Conservation (phyloP, 2,797 vertebrate species). For the Chanos chanos region DNA sequence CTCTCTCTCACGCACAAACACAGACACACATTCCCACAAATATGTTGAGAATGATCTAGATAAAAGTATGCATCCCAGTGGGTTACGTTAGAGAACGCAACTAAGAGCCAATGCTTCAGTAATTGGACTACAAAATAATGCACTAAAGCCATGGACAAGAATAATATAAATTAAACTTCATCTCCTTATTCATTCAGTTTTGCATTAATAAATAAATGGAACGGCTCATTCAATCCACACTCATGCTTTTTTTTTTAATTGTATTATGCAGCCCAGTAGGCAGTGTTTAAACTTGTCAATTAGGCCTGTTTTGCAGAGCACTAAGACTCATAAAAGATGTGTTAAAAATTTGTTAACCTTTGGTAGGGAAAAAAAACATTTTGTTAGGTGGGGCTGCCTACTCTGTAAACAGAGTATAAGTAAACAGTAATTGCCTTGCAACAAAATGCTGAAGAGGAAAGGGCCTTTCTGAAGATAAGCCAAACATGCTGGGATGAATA, state of each 20-base stretch:
- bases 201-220: slow-evolving; percentile 37
- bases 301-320: slow-evolving; percentile 36
- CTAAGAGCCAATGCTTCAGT: slow-evolving; percentile 32
- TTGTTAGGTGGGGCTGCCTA: slow-evolving; percentile 18
- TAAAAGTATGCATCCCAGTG: slow-evolving; percentile 35
- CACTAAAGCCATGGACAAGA: slow-evolving; percentile 31
- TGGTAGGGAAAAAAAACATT: slow-evolving; percentile 33
- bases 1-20: background rate
- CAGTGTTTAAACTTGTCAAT: slow-evolving; percentile 60
- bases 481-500: slow-evolving; percentile 52
- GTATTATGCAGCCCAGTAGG: slow-evolving; percentile 55
- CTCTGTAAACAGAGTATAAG: slow-evolving; percentile 48
- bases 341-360: slow-evolving; percentile 45
- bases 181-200: slow-evolving; percentile 36
- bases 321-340: slow-evolving; percentile 40
- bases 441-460: slow-evolving; percentile 43
- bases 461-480: slow-evolving; percentile 48
- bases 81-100: too few relatives aligned
- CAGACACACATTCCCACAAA: slow-evolving; percentile 18
- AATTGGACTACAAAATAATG: slow-evolving; percentile 47
- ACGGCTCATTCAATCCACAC: slow-evolving; percentile 27
- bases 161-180: slow-evolving; percentile 22
- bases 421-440: slow-evolving; percentile 49
- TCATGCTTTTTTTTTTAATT: slow-evolving; percentile 48
- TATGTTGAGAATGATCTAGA: slow-evolving; percentile 49